A percentile compares a stretch with the other conserved stretches of the same genome.
These are phyloP conservation scores for Gorsachius goisagi DNA, from an alignment of 2,113 vertebrate genomes.

Conservation along the genomic window DNA sequence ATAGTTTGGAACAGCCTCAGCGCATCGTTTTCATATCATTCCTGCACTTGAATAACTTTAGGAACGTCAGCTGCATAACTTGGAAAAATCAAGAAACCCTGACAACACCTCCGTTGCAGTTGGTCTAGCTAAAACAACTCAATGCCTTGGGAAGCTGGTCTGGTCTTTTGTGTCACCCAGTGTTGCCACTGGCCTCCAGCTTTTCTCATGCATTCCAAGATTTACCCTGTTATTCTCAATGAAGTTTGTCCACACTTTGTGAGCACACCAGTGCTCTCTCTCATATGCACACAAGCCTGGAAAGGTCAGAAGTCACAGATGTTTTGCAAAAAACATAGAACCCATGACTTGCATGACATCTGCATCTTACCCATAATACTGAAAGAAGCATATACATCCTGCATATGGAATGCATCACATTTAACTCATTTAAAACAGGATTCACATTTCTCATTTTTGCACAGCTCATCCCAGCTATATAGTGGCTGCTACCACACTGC, in stretches of 20 bases:
- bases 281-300: neutral
- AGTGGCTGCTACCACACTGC: neutral
- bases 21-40: neutral
- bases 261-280: neutral
- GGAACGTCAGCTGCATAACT: neutral
- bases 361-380: neutral
- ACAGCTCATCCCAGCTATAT: neutral
- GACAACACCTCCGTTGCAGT: neutral
- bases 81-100: neutral
- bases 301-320: constrained; percentile 57
- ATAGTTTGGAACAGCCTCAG: neutral
- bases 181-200: neutral
- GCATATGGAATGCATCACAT: constrained; percentile 28
- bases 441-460: neutral
- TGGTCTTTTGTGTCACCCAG: neutral
- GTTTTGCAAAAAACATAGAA: constrained; percentile 31
- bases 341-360: constrained; percentile 25
- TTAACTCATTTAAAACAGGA: neutral
- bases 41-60: neutral
- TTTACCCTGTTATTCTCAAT: constrained; percentile 4
- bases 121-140: neutral
- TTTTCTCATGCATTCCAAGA: constrained; percentile 33
- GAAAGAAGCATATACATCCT: neutral
- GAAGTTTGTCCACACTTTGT: neutral
- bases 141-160: neutral